Base-by-base conservation (phyloP, 2,797 vertebrate species). In the Lacerta bilineata region DNA sequence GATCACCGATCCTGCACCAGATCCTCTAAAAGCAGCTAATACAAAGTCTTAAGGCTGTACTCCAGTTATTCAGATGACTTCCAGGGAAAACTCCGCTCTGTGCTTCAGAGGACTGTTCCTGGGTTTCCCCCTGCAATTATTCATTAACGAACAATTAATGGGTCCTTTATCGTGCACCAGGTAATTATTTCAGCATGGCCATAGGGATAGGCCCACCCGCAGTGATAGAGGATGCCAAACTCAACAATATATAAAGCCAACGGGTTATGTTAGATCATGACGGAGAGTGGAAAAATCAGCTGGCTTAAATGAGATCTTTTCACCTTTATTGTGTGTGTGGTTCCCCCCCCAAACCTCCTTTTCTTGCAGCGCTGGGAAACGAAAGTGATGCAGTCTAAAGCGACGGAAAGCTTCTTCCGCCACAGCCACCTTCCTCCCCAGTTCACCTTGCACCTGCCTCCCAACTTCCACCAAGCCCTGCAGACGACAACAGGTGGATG, bases 371-470 rank as follows among this genome's bases (percentile, higher is more conserved):
- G 98, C 71, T 99, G 99, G 99, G 98, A 99, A 97, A 97, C 96
- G 10, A 99, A 99, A 95, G 96, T 99, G 94, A 94, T 98, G 90
- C 98, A 99, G 96, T 99, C 98, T 5, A 99, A 98, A 96, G 98
- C 98, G 64, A 98, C 98, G 92, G 98, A 99, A 93, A 98, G 98
- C 92, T 98, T 99, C 92, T 97, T 98, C 93, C 98, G 96, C 91
- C 97, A 95, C 68, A 96, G 91, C 17, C 83, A 96, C 61, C 96
- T 94, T 83, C 92, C 97, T 1, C 96, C 98, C 23, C 96, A 97
- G 88, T 97, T 99, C 94, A 96, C 98, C 41, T 94, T 99, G 90
- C 98, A 98, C 93, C 94, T 99, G 83, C 98, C 98, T 0, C 94
- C 94, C 33, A 95, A 74, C 93, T 97, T 98, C 92, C 96, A 94